phyloP scores from a whole-genome alignment of 2,113 vertebrate genomes.

The Scomber japonicus region DNA sequence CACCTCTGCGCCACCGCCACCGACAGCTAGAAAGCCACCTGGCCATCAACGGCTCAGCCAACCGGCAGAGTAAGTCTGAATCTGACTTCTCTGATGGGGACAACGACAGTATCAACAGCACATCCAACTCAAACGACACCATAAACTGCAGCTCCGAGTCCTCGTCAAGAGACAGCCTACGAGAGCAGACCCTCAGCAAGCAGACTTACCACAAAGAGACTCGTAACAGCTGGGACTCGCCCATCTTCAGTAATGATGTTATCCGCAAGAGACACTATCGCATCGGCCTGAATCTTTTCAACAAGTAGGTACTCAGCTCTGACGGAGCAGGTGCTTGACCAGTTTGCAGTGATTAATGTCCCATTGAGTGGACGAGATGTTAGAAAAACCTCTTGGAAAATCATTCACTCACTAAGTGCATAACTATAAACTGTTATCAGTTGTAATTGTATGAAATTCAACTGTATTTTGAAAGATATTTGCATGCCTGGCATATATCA shows the following conservation, averaged over 20 bases:
- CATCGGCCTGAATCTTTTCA: slow-evolving; percentile 98
- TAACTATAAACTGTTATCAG: neutral
- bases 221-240: slow-evolving; percentile 99
- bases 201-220: slow-evolving; percentile 99
- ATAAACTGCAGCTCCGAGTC: slow-evolving; percentile 99
- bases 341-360: slow-evolving; percentile 3
- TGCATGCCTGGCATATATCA: neutral
- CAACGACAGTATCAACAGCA: slow-evolving; percentile 99
- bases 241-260: slow-evolving; percentile 97
- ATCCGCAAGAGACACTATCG: slow-evolving; percentile 97
- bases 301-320: slow-evolving; percentile 91
- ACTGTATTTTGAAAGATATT: neutral
- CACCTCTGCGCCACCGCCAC: slow-evolving; percentile 88
- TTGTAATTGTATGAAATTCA: slow-evolving; percentile 1
- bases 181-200: slow-evolving; percentile 96
- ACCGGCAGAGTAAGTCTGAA: slow-evolving; percentile 95
- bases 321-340: slow-evolving; percentile 25
- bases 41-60: slow-evolving; percentile 93
- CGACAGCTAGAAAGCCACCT: slow-evolving; percentile 93
- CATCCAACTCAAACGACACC: slow-evolving; percentile 98
- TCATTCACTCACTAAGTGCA: neutral
- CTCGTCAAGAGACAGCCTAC: slow-evolving; percentile 93
- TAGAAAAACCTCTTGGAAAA: slow-evolving; percentile 7
- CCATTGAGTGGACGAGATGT: neutral
- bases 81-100: slow-evolving; percentile 98